Percentiles rank a stretch among this genome's conserved stretches.
Conservation (phyloP, 1,140 invertebrate species). For the Callitettix versicolor region DNA sequence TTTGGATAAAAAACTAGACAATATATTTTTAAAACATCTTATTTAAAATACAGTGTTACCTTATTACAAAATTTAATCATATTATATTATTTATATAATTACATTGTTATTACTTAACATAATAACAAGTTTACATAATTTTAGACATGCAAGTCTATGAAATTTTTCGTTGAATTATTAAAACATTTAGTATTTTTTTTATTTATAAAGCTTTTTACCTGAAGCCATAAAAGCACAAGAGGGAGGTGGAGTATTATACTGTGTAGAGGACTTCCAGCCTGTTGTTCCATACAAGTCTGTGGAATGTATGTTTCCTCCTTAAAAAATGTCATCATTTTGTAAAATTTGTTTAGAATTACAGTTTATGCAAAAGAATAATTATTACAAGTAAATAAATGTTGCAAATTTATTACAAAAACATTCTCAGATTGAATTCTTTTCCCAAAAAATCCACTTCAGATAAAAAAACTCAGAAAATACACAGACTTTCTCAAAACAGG, state of each 20-base stretch:
- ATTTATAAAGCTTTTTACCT: constrained; percentile 3
- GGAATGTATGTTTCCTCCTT: constrained; percentile 4
- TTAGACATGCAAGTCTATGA: background rate
- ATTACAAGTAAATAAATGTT: background rate
- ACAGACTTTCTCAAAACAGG: too few species aligned
- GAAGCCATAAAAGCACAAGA: constrained; percentile 18
- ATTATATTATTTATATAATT: too few species aligned
- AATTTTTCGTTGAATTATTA: background rate
- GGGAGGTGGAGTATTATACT: constrained; percentile 7
- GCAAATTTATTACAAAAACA: background rate
- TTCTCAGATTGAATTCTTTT: too few species aligned
- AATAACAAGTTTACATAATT: too few species aligned
- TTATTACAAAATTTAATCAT: too few species aligned
- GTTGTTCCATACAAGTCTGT: constrained; percentile 2
- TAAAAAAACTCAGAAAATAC: too few species aligned
- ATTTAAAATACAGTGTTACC: too few species aligned
- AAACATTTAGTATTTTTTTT: background rate
- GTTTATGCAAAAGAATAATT: background rate
- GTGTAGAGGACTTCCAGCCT: constrained; percentile 10
- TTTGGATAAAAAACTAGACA: too few species aligned
- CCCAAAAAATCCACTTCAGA: too few species aligned
- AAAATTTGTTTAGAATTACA: background rate
- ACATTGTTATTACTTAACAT: too few species aligned
- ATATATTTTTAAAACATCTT: too few species aligned
- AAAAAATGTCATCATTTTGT: constrained; percentile 5